These are phyloP conservation scores for Halocaridina rubra DNA, from an alignment of 2,888 invertebrate genomes.

Conservation along the genomic window DNA sequence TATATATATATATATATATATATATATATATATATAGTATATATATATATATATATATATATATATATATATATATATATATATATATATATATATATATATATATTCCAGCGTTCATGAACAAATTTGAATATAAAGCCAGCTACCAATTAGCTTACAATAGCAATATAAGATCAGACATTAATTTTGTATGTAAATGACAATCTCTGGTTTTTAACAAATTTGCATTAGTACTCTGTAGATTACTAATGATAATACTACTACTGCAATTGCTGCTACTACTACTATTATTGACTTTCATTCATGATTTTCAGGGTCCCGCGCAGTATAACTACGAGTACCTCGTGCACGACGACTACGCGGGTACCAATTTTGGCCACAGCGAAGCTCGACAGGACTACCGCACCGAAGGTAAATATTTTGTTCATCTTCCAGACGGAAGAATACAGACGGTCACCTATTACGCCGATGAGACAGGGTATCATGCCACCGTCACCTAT, in stretches of 20 bases:
- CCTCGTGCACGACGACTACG: neutral
- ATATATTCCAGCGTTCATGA: neutral
- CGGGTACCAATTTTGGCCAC: conserved; percentile 37
- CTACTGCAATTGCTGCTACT: too few relatives aligned
- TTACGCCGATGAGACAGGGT: conserved; percentile 21
- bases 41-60: neutral
- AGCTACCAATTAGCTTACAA: neutral
- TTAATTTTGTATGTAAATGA: too few relatives aligned
- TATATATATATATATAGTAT: neutral
- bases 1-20: neutral
- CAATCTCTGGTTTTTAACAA: too few relatives aligned
- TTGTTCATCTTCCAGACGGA: conserved; percentile 36
- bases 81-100: neutral
- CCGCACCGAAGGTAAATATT: conserved; percentile 17
- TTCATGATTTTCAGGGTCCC: neutral
- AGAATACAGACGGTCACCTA: conserved; percentile 34
- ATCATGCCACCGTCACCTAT: conserved; percentile 17
- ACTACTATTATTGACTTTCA: neutral
- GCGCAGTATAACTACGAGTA: conserved; percentile 3
- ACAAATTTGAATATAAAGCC: neutral
- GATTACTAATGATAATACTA: too few relatives aligned
- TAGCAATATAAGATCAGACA: too few relatives aligned
- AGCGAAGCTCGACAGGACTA: conserved; percentile 22
- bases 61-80: neutral
- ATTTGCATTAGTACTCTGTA: neutral